These are phyloP conservation scores for Rhagophthalmus giganteus DNA, from an alignment of 2,888 invertebrate species.

Conservation along the genomic window DNA sequence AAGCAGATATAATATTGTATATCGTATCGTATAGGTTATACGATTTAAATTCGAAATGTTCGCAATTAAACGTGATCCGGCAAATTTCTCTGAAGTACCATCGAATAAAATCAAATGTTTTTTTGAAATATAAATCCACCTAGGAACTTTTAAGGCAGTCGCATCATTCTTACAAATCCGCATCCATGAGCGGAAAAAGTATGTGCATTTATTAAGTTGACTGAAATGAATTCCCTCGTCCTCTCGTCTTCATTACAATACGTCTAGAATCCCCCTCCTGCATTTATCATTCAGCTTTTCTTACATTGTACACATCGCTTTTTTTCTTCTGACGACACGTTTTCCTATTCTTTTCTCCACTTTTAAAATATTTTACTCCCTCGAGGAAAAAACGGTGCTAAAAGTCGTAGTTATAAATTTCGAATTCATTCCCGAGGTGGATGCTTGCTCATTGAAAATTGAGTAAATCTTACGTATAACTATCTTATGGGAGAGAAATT, in stretches of 20 bases:
- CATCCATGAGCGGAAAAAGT: constrained; percentile 34
- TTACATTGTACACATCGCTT: constrained; percentile 48
- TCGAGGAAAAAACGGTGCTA: constrained; percentile 36
- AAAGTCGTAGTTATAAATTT: constrained; percentile 32
- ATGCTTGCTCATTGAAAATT: constrained; percentile 29
- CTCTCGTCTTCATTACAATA: constrained; percentile 47
- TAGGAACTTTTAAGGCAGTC: constrained; percentile 14
- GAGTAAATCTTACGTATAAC: constrained; percentile 27
- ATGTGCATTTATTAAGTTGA: constrained; percentile 46
- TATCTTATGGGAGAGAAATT: constrained; percentile 24
- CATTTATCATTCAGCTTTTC: constrained; percentile 47
- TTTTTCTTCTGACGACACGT: constrained; percentile 47
- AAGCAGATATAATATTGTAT: too few species aligned
- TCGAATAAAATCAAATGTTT: background rate
- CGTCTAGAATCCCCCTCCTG: constrained; percentile 43
- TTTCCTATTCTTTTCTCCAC: constrained; percentile 46
- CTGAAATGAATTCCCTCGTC: constrained; percentile 45
- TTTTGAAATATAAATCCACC: constrained; percentile 16
- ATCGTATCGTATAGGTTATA: too few species aligned
- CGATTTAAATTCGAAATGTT: too few species aligned
- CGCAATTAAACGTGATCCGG: too few species aligned
- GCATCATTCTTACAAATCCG: constrained; percentile 21
- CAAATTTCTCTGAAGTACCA: too few species aligned
- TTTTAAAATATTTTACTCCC: constrained; percentile 44
- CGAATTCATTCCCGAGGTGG: constrained; percentile 27